phyloP scores from a whole-genome alignment of 2,888 invertebrate species.

The Xestia xanthographa region DNA sequence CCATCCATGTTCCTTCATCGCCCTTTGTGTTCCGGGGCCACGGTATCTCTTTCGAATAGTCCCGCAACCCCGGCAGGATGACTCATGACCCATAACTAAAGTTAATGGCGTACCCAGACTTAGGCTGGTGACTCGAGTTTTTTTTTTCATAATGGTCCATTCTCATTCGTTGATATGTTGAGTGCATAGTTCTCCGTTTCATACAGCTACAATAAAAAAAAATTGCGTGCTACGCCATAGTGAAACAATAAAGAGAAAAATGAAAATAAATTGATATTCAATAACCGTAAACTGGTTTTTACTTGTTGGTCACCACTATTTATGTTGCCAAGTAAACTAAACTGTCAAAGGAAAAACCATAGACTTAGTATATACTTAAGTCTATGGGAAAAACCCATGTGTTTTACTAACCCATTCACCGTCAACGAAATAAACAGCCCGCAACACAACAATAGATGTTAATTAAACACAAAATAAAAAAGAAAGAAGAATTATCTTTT shows the following conservation, averaged over 20 bases:
- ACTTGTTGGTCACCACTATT: slow-evolving; percentile 14
- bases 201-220: neutral
- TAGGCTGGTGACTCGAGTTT: neutral
- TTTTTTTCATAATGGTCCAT: neutral
- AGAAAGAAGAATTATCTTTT: neutral
- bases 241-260: neutral
- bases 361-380: no score
- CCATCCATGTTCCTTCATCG: no score
- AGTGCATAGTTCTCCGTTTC: neutral
- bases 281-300: slow-evolving; percentile 24
- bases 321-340: slow-evolving; percentile 22
- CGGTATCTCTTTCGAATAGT: no score
- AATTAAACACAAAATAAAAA: neutral
- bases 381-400: no score
- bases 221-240: neutral
- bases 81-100: neutral
- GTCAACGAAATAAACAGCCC: neutral
- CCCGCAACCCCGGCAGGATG: no score
- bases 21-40: no score
- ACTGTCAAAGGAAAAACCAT: neutral
- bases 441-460: neutral
- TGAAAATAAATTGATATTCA: neutral
- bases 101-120: neutral
- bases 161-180: neutral
- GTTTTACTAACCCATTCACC: neutral